A percentile compares a stretch with the other conserved stretches of the same genome.
Evolutionary conservation across 1,140 invertebrate species (phyloP).

Genomic region (Procambarus virginalis): DNA sequence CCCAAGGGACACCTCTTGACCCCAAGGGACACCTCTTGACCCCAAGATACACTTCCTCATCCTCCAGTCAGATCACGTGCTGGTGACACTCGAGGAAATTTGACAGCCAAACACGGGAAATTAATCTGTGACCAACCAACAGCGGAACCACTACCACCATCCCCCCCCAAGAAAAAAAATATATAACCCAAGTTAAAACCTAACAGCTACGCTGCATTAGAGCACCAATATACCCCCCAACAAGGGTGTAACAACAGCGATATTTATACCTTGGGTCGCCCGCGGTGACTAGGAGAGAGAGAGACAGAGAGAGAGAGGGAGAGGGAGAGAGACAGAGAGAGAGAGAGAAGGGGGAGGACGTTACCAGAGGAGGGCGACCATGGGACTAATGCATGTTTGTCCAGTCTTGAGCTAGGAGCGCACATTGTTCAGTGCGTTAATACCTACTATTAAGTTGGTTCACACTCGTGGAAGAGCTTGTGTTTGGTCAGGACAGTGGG

Average conservation of each 20-base stretch:
- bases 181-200: slow-evolving; percentile 1
- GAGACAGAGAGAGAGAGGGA: no score
- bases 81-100: not conserved
- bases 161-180: not conserved
- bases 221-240: slow-evolving; percentile 34
- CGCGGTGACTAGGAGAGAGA: not conserved
- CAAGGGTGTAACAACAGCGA: slow-evolving; percentile 26
- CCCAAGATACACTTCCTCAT: no score
- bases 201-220: slow-evolving; percentile 43
- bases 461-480: slow-evolving; percentile 55
- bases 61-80: not conserved
- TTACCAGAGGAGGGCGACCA: not conserved
- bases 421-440: slow-evolving; percentile 67
- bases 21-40: no score
- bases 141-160: not conserved
- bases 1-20: no score
- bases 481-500: slow-evolving; percentile 68
- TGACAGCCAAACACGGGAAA: slow-evolving; percentile 7
- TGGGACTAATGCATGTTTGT: slow-evolving; percentile 66
- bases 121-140: not conserved
- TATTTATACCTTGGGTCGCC: slow-evolving; percentile 25
- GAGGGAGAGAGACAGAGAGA: slow-evolving; percentile 3
- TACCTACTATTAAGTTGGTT: slow-evolving; percentile 69
- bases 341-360: not conserved
- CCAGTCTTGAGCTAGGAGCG: slow-evolving; percentile 65